Evolutionary conservation across 2,113 vertebrate species (phyloP).

Genomic region (Ondatra zibethicus): DNA sequence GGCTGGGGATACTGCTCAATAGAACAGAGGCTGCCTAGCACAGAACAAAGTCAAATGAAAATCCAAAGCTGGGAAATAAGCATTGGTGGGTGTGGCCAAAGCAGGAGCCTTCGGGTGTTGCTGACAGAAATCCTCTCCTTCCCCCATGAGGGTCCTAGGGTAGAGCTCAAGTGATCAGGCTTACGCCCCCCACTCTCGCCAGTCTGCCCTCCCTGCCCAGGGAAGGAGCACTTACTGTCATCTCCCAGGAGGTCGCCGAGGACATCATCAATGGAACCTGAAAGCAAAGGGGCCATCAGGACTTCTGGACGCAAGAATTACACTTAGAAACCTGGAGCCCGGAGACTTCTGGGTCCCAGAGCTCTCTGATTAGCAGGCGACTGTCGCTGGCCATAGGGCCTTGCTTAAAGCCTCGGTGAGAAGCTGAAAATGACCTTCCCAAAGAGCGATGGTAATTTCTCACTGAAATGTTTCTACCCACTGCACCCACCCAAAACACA

Average conservation of each 20-base stretch:
- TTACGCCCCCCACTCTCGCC: background rate
- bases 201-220: background rate
- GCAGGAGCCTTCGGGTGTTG: too few species aligned
- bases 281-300: conserved; percentile 48
- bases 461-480: background rate
- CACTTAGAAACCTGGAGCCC: background rate
- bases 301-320: background rate
- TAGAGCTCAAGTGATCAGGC: background rate
- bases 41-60: background rate
- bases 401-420: background rate
- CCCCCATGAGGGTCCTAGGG: background rate
- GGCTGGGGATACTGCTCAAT: background rate
- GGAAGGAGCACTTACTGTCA: conserved; percentile 82
- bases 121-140: background rate
- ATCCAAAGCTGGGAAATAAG: background rate
- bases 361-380: background rate
- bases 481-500: background rate
- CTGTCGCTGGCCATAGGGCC: background rate
- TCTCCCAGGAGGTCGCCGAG: conserved; percentile 88
- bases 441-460: background rate
- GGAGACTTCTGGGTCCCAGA: background rate
- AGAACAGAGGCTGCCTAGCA: too few species aligned
- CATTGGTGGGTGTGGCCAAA: background rate
- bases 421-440: background rate
- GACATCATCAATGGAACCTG: conserved; percentile 87